Percentiles rank a stretch among this genome's conserved stretches.
These are phyloP conservation scores for Hemiprocne comata DNA, from an alignment of 2,113 vertebrate genomes.

Conservation along the genomic window DNA sequence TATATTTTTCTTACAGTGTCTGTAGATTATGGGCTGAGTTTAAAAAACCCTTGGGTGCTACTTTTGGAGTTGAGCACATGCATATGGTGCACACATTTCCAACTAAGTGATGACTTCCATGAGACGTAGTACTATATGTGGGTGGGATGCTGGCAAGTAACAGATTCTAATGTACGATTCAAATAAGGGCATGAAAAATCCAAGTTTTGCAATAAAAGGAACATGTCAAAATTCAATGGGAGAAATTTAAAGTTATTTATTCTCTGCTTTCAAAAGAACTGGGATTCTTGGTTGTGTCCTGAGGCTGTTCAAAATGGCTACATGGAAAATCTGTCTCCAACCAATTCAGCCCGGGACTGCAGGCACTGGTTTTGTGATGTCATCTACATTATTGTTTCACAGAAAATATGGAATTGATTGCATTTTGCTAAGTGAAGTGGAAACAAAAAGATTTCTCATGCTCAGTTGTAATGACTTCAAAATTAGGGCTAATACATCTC, in stretches of 20 bases:
- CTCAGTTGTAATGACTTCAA: slow-evolving; percentile 8
- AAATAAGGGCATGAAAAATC: slow-evolving; percentile 63
- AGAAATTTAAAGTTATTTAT: slow-evolving; percentile 35
- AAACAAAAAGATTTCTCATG: slow-evolving; percentile 50
- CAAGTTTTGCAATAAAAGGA: slow-evolving; percentile 54
- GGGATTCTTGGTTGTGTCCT: slow-evolving; percentile 31
- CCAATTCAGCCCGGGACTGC: slow-evolving; percentile 36
- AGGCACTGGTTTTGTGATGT: slow-evolving; percentile 60
- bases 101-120: slow-evolving; percentile 64
- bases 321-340: slow-evolving; percentile 45
- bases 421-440: slow-evolving; percentile 41
- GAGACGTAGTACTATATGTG: slow-evolving; percentile 48
- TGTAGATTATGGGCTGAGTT: slow-evolving; percentile 76
- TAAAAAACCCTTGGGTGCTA: slow-evolving; percentile 79
- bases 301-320: slow-evolving; percentile 14
- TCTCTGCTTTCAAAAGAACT: slow-evolving; percentile 31
- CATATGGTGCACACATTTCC: slow-evolving; percentile 79
- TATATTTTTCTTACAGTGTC: slow-evolving; percentile 75
- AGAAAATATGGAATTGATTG: slow-evolving; percentile 66
- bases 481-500: not conserved
- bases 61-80: slow-evolving; percentile 69
- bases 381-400: slow-evolving; percentile 61
- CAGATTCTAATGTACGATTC: slow-evolving; percentile 58
- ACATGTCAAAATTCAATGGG: slow-evolving; percentile 14
- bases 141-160: slow-evolving; percentile 60